These are phyloP conservation scores for Vultur gryphus DNA, from an alignment of 2,797 vertebrate genomes.

Conservation along the genomic window DNA sequence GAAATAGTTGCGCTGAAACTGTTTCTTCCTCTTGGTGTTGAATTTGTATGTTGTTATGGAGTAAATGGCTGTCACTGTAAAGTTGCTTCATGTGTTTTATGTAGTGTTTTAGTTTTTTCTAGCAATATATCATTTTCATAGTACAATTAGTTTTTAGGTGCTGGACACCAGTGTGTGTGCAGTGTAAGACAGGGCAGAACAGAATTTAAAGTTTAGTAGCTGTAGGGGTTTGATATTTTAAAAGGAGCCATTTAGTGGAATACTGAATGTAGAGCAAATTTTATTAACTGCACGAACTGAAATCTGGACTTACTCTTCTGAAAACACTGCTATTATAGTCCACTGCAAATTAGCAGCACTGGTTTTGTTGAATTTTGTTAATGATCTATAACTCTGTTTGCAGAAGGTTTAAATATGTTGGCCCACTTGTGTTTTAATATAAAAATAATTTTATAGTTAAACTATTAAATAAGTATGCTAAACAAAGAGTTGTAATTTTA, in stretches of 20 bases:
- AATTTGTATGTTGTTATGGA: neutral
- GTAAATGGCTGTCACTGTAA: neutral
- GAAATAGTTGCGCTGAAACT: neutral
- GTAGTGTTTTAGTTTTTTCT: neutral
- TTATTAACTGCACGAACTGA: neutral
- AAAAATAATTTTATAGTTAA: neutral
- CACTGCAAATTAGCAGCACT: neutral
- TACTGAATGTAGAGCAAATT: neutral
- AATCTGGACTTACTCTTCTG: neutral
- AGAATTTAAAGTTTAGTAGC: neutral
- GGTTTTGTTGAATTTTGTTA: neutral
- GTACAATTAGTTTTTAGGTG: neutral
- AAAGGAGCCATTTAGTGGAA: neutral
- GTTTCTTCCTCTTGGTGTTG: neutral
- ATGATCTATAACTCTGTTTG: neutral
- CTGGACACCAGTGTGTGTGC: neutral
- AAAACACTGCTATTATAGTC: neutral
- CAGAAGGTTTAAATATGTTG: neutral
- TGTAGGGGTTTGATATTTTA: neutral
- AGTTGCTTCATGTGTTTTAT: neutral
- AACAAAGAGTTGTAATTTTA: constrained; percentile 35
- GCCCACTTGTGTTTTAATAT: neutral
- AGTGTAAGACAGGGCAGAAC: neutral
- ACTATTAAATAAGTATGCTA: neutral
- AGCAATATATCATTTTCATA: neutral